A percentile compares a stretch with the other conserved stretches of the same genome.
These are phyloP conservation scores for Tauraco erythrolophus DNA, from an alignment of 2,113 vertebrate genomes.

Conservation along the genomic window DNA sequence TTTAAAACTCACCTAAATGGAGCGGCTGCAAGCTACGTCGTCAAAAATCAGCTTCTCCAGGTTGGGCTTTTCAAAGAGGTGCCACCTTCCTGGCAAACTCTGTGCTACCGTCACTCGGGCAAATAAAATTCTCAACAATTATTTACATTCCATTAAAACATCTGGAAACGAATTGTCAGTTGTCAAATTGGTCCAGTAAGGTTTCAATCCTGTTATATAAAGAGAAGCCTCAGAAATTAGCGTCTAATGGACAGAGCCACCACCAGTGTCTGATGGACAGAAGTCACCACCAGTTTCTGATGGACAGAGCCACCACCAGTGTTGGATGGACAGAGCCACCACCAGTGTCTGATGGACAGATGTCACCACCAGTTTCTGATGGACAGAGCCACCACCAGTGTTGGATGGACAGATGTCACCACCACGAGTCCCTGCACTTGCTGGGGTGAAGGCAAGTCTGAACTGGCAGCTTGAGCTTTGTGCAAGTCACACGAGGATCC, in stretches of 20 bases:
- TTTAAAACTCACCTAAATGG: not conserved
- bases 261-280: no score
- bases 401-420: not conserved
- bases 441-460: not conserved
- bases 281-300: not conserved
- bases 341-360: no score
- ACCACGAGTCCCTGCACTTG: fast-evolving
- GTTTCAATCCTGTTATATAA: not conserved
- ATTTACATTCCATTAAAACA: not conserved
- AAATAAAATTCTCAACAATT: not conserved
- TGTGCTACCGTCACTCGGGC: fast-evolving
- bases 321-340: not conserved
- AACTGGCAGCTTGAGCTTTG: fast-evolving
- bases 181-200: not conserved
- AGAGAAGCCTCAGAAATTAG: not conserved
- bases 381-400: not conserved
- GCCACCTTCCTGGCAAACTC: not conserved
- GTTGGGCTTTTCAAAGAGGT: not conserved
- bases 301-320: not conserved
- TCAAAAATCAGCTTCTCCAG: not conserved
- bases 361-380: no score
- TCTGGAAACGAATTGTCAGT: not conserved
- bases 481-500: no score
- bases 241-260: not conserved
- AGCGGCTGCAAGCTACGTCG: not conserved